Evolutionary conservation across 2,888 invertebrate genomes (phyloP), one percentile per base, ranked within the genome.

Genomic region (Dryocosmus kuriphilus): DNA sequence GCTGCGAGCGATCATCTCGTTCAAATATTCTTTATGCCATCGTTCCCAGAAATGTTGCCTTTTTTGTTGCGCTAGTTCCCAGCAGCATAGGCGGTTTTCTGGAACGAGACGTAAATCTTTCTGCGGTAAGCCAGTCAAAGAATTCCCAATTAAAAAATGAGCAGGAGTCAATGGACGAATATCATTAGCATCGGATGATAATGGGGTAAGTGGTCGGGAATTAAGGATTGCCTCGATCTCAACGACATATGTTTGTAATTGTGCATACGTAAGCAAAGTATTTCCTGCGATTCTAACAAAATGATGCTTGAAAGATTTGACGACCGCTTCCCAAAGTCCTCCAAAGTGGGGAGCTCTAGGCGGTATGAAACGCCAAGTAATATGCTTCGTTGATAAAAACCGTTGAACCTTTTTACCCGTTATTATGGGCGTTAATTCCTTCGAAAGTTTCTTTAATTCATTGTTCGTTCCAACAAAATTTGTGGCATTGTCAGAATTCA

Each of bases 81-180:
- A n/a, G n/a, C n/a, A n/a, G n/a, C n/a, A n/a, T n/a, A n/a, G n/a
- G n/a, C n/a, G n/a, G n/a, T n/a, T n/a, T n/a, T 76, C 65, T 1
- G 80, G 71, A 4, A 62, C 30, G 6, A 84, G 60, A 0, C 24
- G 30, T 3, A 84, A 24, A 38, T 84, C 76, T 0, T 78, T 80
- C n/a, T 86, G 82, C 1, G 84, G 81, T 1, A 86, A 41, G 0
- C 80, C 75, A 4, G 74, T 81, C 0, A 86, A 74, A 32, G 85
- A 75, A 57, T 71, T 75, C 22, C 86, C 87, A 61, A 86, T 84
- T 0, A 90, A 80, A 76, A 88, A 87, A 74, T 89, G 88, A 0
- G 84, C 86, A 55, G 88, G 88, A 1, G 88, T 87, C 0, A 89
- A 78, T 1, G 82, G 71, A 4, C 63, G 57, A 57, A 51, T 61